Base-by-base conservation (phyloP, 1,140 invertebrate genomes). In the Archivesica marissinica region DNA sequence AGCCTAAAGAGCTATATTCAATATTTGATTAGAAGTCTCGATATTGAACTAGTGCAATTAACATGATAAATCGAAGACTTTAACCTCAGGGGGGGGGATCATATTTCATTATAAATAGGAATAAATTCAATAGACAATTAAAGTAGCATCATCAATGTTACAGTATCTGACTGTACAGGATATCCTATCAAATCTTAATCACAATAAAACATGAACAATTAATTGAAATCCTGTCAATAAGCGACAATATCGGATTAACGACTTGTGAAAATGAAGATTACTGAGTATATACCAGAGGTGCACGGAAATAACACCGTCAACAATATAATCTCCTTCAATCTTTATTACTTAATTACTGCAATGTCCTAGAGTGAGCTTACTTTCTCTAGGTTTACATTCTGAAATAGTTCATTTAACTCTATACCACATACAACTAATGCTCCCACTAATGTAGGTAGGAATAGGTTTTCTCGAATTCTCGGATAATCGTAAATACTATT, bases 71-170 rank as follows among this genome's bases (percentile, higher is more conserved):
- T 64, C 20, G 30, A 33, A 64, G n/a, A 64, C 59, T 25, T 35
- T 64, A 30, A 35, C 30, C 30, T 25, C 38, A 3, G 30, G 13
- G 59, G 59, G 23, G 59, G 59, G 23, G 3, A 17, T 25, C 38
- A 2, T 2, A 64, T 64, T 64, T 64, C 30, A 64, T 64, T 64
- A 64, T 30, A 64, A 64, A 64, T 15, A 13, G 7, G 30, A 20
- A 35, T 35, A 35, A 35, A 64, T 64, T 64, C 59, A 64, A 64
- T 64, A 64, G 15, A 35, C 59, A 64, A 64, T 72, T 72, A 72
- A 72, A 50, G 17, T 33, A 17, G 47, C 25, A 50, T 50, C 39
- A 72, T 72, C 20, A 28, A 72, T 50, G n/a, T 28, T 50, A 17
- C 13, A 72, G 15, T 47, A 4, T 4, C 15, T 47, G n/a, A 3